Evolutionary conservation across 2,797 vertebrate genomes (phyloP).

Genomic region (Gymnoscopelus microlampas): DNA sequence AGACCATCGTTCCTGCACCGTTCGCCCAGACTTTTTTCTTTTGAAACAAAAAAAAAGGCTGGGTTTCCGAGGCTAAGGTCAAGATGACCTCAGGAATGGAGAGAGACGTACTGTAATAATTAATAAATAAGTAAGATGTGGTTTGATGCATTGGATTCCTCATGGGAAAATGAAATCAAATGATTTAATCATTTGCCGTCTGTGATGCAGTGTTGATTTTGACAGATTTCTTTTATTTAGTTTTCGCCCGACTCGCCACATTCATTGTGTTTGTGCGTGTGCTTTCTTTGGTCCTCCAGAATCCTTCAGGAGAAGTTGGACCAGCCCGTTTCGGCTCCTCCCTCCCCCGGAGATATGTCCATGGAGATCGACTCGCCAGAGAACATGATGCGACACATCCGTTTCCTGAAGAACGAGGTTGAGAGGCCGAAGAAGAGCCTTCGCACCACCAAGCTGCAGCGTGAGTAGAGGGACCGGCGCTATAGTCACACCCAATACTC

Average conservation of each 20-base stretch:
- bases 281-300: conserved; percentile 71
- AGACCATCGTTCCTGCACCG: too few relatives aligned
- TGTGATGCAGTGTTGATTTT: too few relatives aligned
- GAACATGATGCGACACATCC: conserved; percentile 99
- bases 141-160: too few relatives aligned
- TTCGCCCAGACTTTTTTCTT: too few relatives aligned
- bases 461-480: conserved; percentile 81
- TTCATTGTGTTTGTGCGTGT: conserved; percentile 1
- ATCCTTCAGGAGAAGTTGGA: conserved; percentile 99
- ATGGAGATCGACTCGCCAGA: conserved; percentile 99
- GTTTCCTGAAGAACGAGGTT: conserved; percentile 98
- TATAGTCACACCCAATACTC: conserved; percentile 28
- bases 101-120: too few relatives aligned
- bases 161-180: too few relatives aligned
- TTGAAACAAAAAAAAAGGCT: too few relatives aligned
- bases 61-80: too few relatives aligned
- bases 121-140: too few relatives aligned
- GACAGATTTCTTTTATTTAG: too few relatives aligned
- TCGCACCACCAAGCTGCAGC: conserved; percentile 95
- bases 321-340: conserved; percentile 97
- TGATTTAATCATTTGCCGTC: too few relatives aligned
- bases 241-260: not conserved
- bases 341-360: conserved; percentile 96
- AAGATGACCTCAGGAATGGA: too few relatives aligned
- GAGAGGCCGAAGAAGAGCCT: conserved; percentile 97